These are phyloP conservation scores for Xylophagus ater DNA, from an alignment of 2,888 invertebrate genomes.

Conservation along the genomic window DNA sequence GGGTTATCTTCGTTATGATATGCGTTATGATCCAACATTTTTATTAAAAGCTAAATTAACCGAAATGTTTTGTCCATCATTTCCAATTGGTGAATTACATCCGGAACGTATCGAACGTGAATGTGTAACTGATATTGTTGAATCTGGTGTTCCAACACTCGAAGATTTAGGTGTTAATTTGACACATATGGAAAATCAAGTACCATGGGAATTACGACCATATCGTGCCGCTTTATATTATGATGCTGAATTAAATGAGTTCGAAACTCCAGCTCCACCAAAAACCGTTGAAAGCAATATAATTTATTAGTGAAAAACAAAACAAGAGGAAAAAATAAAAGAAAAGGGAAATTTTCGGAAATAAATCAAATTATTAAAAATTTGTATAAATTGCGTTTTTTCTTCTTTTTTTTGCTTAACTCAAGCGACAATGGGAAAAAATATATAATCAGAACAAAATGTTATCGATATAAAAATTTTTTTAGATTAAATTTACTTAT, in stretches of 20 bases:
- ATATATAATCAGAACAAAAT: no score
- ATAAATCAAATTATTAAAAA: no score
- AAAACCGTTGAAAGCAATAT: constrained; percentile 30
- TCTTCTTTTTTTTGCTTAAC: no score
- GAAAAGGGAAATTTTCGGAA: constrained; percentile 6
- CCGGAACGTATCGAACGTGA: constrained; percentile 81
- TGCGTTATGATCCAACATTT: constrained; percentile 60
- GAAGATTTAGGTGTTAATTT: constrained; percentile 79
- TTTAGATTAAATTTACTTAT: no score
- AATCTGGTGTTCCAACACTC: constrained; percentile 56
- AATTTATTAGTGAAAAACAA: no score
- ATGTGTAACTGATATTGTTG: constrained; percentile 57
- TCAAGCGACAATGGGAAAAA: no score
- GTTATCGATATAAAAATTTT: no score
- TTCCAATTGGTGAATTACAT: constrained; percentile 57
- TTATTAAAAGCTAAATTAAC: constrained; percentile 52
- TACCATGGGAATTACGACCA: constrained; percentile 68
- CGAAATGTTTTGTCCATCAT: constrained; percentile 49
- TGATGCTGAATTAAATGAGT: constrained; percentile 64
- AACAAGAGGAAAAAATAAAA: no score
- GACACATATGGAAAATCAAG: constrained; percentile 65
- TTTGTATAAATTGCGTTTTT: no score
- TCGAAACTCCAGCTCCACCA: constrained; percentile 51
- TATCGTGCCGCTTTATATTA: constrained; percentile 59
- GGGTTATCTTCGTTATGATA: constrained; percentile 60